Percentiles rank a stretch among this genome's conserved stretches.
These are phyloP conservation scores for Saxidomus purpurata DNA, from an alignment of 1,140 invertebrate genomes.

Conservation along the genomic window DNA sequence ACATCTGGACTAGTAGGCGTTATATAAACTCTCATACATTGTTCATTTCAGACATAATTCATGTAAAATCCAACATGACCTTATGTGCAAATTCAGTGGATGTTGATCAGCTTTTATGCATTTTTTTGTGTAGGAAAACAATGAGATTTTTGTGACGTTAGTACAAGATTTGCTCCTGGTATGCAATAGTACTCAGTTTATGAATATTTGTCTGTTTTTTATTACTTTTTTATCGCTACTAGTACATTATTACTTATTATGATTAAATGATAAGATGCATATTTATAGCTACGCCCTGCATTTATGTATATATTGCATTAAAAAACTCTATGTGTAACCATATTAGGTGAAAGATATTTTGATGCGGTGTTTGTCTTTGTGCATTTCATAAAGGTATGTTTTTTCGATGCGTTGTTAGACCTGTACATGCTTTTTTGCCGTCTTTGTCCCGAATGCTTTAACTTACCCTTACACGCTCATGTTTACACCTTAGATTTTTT, in stretches of 20 bases:
- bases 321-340: not conserved
- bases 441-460: not conserved
- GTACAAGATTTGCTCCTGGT: not conserved
- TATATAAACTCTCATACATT: too few species aligned
- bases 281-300: slow-evolving; percentile 22
- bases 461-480: not conserved
- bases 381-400: not conserved
- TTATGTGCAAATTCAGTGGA: too few species aligned
- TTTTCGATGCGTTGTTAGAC: not conserved
- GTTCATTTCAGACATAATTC: too few species aligned
- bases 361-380: not conserved
- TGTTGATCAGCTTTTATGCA: not conserved
- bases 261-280: not conserved
- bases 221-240: slow-evolving; percentile 20
- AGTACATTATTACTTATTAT: not conserved
- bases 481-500: slow-evolving; percentile 3
- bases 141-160: not conserved
- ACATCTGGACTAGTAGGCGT: too few species aligned
- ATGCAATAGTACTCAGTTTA: slow-evolving; percentile 11
- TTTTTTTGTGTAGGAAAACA: not conserved
- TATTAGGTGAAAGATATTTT: not conserved
- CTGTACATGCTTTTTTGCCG: not conserved
- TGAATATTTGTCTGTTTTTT: slow-evolving; percentile 12
- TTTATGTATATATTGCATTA: slow-evolving; percentile 28
- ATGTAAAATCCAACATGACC: too few species aligned